Evolutionary conservation across 2,888 invertebrate genomes (phyloP), one percentile per base, ranked within the genome.

Genomic region (Sthenelais limicola): DNA sequence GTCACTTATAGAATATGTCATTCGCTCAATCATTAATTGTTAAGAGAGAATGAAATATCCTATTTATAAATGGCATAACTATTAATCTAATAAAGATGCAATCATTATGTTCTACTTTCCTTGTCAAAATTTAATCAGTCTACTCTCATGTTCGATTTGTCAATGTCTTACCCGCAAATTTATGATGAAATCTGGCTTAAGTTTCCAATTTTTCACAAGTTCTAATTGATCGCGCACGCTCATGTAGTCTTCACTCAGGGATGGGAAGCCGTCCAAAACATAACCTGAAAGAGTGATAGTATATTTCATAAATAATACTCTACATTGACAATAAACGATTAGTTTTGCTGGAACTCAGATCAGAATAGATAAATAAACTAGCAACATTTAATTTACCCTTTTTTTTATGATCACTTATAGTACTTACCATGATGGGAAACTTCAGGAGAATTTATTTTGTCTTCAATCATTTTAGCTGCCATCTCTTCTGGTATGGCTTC

Each of bases 161-260:
- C n/a, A n/a, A n/a, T n/a, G 18, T 43, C 62, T 76, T 73, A 86
- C 86, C 83, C 85, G 84, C 12, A 87, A 48, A 77, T 88, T 85
- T 70, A 88, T 84, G 71, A 88, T 85, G 76, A 86, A 88, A 74
- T 88, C 87, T 71, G 88, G 88, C 62, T 83, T 84, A 3, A 88
- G 74, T 78, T 84, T 85, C 85, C 85, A 87, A 76, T 84, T 87
- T 74, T 84, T 86, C 12, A 88, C 79, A 38, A 87, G 76, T 73
- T 87, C 87, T 28, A 88, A 74, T 73, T 88, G 88, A 73, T 88
- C 85, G 70, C 81, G 78, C 12, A 87, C 82, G 21, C 81, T 80
- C 76, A 87, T 79, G 48, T 78, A 80, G 12, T 83, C 84, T 74
- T 87, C 87, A 38, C 80, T 81, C 48, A 85, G 73, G 56, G 83